phyloP scores from a whole-genome alignment of 30 jellyfish, hydroid and myxozoan genomes.

The Haliclystus octoradiatus region DNA sequence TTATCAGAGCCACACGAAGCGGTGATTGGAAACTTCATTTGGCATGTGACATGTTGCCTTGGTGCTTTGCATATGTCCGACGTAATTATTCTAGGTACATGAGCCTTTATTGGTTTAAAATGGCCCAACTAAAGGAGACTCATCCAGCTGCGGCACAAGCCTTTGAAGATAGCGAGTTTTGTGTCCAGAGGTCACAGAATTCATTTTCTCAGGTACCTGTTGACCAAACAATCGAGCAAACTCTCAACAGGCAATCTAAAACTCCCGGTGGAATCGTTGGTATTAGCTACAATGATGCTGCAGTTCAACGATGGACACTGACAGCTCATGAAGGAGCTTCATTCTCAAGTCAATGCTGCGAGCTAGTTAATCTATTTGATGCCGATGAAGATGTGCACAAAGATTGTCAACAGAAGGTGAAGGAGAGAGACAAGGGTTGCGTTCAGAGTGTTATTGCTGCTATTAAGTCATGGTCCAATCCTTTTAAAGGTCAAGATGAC shows the following conservation, averaged over 20 bases:
- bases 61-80: slow-evolving; percentile 33
- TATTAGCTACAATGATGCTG: background rate
- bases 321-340: background rate
- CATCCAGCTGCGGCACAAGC: slow-evolving; percentile 14
- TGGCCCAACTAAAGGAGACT: slow-evolving; percentile 6
- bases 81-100: slow-evolving; percentile 6
- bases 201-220: slow-evolving; percentile 4
- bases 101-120: slow-evolving; percentile 7
- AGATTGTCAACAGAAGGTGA: background rate
- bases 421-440: background rate
- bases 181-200: slow-evolving; percentile 4
- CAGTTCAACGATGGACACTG: background rate
- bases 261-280: slow-evolving; percentile 19
- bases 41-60: slow-evolving; percentile 3
- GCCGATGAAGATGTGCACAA: background rate
- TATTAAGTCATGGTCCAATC: background rate
- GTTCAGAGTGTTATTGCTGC: background rate
- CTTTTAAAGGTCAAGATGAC: background rate
- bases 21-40: slow-evolving; percentile 25
- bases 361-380: background rate
- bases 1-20: slow-evolving; percentile 23
- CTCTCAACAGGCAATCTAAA: slow-evolving; percentile 18
- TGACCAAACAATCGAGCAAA: slow-evolving; percentile 18
- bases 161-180: slow-evolving; percentile 18
- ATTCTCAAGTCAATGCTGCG: background rate